A percentile compares a stretch with the other conserved stretches of the same genome.
These are phyloP conservation scores for Rhyacichthys aspro DNA, from an alignment of 2,797 vertebrate genomes.

Conservation along the genomic window DNA sequence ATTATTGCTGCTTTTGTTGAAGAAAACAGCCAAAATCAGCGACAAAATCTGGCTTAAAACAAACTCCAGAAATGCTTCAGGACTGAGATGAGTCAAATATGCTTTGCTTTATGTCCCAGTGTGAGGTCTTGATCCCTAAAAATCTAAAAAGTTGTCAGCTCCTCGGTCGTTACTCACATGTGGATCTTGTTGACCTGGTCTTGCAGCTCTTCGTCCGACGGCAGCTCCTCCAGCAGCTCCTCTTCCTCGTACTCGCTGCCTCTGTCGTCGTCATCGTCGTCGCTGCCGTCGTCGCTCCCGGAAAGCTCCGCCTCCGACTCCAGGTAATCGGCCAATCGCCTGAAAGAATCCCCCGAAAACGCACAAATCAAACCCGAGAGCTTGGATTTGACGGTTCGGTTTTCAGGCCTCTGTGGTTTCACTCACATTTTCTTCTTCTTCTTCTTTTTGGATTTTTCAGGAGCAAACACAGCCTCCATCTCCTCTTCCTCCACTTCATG, in stretches of 20 bases:
- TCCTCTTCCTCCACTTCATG: conserved; percentile 80
- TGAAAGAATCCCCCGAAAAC: conserved; percentile 43
- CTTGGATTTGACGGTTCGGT: no score
- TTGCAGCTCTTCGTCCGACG: conserved; percentile 89
- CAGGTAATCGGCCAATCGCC: conserved; percentile 87
- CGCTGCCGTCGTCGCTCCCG: conserved; percentile 89
- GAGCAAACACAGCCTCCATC: conserved; percentile 81
- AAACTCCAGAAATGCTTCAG: no score
- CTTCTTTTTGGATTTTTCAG: conserved; percentile 52
- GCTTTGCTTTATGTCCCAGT: no score
- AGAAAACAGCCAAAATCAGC: no score
- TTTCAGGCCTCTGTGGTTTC: not conserved
- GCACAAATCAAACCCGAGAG: not conserved
- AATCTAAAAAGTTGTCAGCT: no score
- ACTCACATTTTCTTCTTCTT: conserved; percentile 90
- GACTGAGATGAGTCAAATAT: no score
- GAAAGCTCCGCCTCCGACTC: conserved; percentile 96
- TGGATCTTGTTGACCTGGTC: conserved; percentile 96
- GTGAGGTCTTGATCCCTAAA: no score
- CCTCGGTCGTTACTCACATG: conserved; percentile 84
- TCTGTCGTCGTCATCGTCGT: conserved; percentile 87
- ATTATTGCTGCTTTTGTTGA: no score
- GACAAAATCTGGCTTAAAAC: no score
- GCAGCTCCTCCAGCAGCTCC: conserved; percentile 89
- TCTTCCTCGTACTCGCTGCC: conserved; percentile 95